phyloP scores from a whole-genome alignment of 1,140 invertebrate species.

The Arctopsyche grandis region DNA sequence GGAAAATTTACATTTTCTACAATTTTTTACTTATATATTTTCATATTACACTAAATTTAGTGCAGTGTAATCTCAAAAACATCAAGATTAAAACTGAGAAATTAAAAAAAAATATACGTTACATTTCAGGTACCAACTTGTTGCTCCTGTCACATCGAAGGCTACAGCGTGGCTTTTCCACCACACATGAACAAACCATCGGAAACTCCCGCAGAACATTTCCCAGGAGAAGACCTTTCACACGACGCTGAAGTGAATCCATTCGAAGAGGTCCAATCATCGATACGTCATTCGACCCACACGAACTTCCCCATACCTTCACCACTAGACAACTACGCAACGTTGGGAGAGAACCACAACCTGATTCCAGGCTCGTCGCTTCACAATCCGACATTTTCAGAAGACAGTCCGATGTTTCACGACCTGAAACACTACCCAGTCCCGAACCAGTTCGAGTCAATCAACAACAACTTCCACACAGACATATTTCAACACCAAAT shows the following conservation, averaged over 20 bases:
- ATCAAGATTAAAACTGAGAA: no score
- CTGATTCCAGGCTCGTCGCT: constrained; percentile 58
- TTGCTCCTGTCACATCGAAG: constrained; percentile 85
- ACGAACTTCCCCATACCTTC: constrained; percentile 57
- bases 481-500: constrained; percentile 58
- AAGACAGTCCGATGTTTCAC: constrained; percentile 40
- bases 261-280: constrained; percentile 62
- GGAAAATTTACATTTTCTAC: no score
- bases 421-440: constrained; percentile 44
- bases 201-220: constrained; percentile 63
- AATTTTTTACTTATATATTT: no score
- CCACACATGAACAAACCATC: constrained; percentile 63
- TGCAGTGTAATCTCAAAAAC: no score
- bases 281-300: constrained; percentile 57
- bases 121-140: constrained; percentile 77
- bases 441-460: constrained; percentile 41
- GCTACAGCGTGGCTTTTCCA: constrained; percentile 75
- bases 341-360: constrained; percentile 60
- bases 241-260: constrained; percentile 62
- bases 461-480: constrained; percentile 48
- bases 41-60: no score
- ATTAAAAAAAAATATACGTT: constrained; percentile 42
- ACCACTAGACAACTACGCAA: constrained; percentile 58
- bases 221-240: constrained; percentile 64
- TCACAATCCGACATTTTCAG: constrained; percentile 31